These are phyloP conservation scores for Ptychobarbus kaznakovi DNA, from an alignment of 2,797 vertebrate genomes.

Conservation along the genomic window DNA sequence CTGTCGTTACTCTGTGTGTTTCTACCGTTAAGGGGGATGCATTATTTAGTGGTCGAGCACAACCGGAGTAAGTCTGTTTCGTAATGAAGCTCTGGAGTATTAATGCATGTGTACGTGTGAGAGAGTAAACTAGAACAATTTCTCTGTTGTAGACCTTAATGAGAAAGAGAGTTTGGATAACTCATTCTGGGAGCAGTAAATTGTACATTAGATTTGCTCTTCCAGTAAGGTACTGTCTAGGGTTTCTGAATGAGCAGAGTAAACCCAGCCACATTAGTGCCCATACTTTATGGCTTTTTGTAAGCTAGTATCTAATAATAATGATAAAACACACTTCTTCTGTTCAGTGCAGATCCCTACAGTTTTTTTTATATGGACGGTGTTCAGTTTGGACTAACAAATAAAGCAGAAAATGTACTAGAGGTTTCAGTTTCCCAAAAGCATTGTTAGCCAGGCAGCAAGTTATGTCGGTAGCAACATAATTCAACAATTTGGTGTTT, in stretches of 20 bases:
- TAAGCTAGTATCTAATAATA: constrained; percentile 45
- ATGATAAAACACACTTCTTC: constrained; percentile 27
- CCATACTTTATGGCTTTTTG: constrained; percentile 7
- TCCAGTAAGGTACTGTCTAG: constrained; percentile 24
- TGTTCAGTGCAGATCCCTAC: constrained; percentile 11
- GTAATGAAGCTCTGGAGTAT: constrained; percentile 9
- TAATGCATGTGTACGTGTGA: constrained; percentile 51
- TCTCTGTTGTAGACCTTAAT: constrained; percentile 23
- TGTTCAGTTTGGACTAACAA: constrained; percentile 24
- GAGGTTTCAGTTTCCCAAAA: neutral
- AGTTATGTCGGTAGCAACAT: neutral
- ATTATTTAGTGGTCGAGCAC: constrained; percentile 35
- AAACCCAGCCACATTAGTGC: constrained; percentile 21
- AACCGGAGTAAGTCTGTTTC: constrained; percentile 20
- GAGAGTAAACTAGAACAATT: constrained; percentile 21
- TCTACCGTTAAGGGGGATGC: constrained; percentile 46
- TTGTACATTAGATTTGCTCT: constrained; percentile 35
- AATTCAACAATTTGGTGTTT: neutral
- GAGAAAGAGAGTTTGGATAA: constrained; percentile 34
- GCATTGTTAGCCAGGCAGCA: neutral
- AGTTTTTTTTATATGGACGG: constrained; percentile 23
- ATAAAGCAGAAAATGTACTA: neutral
- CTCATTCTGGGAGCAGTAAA: constrained; percentile 7
- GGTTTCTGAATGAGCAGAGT: constrained; percentile 18
- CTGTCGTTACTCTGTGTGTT: constrained; percentile 61